These are phyloP conservation scores for Malurus melanocephalus DNA, from an alignment of 2,113 vertebrate genomes.

Conservation along the genomic window DNA sequence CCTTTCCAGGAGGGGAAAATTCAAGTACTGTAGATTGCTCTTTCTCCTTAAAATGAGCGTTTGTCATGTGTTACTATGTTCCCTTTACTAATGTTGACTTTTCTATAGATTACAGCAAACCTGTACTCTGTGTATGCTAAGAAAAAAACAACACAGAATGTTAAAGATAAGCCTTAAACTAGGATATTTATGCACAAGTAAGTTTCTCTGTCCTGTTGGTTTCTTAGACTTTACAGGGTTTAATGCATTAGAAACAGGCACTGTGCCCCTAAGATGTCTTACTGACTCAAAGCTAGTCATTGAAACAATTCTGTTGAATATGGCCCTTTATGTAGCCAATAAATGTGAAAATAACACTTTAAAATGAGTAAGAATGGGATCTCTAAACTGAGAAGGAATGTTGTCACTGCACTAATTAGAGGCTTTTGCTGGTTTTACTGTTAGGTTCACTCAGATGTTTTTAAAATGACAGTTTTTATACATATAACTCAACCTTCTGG, in stretches of 20 bases:
- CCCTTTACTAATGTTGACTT: not conserved
- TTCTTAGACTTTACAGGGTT: not conserved
- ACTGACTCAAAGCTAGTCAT: rapidly evolving
- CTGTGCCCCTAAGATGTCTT: not conserved
- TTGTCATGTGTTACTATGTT: rapidly evolving
- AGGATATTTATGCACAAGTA: not conserved
- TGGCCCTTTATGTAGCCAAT: not conserved
- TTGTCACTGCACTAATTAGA: not conserved
- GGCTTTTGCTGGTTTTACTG: not conserved
- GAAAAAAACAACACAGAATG: not conserved
- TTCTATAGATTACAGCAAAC: not conserved
- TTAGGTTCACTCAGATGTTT: not conserved
- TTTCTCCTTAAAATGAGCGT: not conserved
- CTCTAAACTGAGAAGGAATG: not conserved
- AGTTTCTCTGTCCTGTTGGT: not conserved
- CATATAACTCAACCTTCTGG: not conserved
- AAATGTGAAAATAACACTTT: not conserved
- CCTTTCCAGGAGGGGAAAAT: not conserved
- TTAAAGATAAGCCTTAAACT: not conserved
- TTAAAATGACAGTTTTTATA: not conserved
- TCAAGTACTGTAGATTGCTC: not conserved
- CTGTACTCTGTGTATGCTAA: not conserved
- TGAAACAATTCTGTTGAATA: not conserved
- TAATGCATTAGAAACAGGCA: not conserved
- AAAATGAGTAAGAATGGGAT: not conserved